Evolutionary conservation across 1,140 invertebrate species (phyloP), one percentile per base, ranked within the genome.

Genomic region (Papilio dardanus): DNA sequence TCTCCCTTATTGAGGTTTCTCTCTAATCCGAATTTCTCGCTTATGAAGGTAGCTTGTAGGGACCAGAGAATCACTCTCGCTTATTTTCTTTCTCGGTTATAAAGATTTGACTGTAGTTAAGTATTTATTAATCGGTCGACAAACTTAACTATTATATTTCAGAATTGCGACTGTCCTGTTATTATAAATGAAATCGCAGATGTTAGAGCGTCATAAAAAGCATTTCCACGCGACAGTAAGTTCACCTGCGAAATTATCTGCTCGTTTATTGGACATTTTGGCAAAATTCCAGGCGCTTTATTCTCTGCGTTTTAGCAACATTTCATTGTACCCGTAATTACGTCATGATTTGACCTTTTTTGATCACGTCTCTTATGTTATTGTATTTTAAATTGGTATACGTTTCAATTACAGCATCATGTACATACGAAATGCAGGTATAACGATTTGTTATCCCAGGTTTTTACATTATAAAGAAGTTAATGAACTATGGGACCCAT

Each of bases 241-340:
- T 40, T 37, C 67, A 69, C 67, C 67, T 69, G 67, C 19, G n/a
- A 40, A 69, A 69, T 69, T 69, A 69, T 69, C 35, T 69, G 67
- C 33, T 69, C 19, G n/a, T 69, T n/a, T 40, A 40, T 37, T 69
- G 33, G n/a, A 35, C 35, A 69, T 40, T 69, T 69, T 69, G 67
- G 67, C 67, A 21, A 19, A 69, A 42, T 69, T 37, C 67, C 67
- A 69, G 10, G 12, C 35, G n/a, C 67, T 69, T 69, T 69, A 69
- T 69, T 35, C 42, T 19, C 19, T 19, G 31, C 35, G 19, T 21
- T 3, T 69, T 40, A 67, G 21, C 24, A 62, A 62, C 24, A 62
- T 62, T 62, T 62, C 24, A 62, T 28, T 62, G 54, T 62, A 62
- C 12, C 24, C 10, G 54, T 62, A 62, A 62, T 62, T 62, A 24